Evolutionary conservation across 2,797 vertebrate species (phyloP).

Genomic region (Megalops cyprinoides): DNA sequence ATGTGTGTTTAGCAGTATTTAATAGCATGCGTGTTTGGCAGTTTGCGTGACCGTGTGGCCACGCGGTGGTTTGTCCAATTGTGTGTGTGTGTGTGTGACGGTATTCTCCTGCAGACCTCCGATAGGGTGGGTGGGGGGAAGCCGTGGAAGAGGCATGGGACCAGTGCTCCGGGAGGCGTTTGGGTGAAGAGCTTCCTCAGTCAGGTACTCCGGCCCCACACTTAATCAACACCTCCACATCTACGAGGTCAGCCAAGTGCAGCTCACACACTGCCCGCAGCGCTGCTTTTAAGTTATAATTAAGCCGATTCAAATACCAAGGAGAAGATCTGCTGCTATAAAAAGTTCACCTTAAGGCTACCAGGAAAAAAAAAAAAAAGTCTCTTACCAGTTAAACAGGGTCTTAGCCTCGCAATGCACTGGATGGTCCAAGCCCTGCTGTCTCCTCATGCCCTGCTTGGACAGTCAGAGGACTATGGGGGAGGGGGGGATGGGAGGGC

Average conservation of each 20-base stretch:
- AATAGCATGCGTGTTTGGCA: too few relatives aligned
- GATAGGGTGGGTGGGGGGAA: background rate
- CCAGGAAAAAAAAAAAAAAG: background rate
- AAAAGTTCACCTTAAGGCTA: too few relatives aligned
- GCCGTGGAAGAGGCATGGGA: background rate
- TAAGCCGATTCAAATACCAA: conserved; percentile 7
- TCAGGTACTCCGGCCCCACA: background rate
- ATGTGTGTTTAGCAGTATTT: too few relatives aligned
- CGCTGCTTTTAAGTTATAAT: conserved; percentile 12
- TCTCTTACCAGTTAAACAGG: background rate
- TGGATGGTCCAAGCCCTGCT: background rate
- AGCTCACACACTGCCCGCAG: conserved; percentile 1
- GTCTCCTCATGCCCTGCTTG: too few relatives aligned
- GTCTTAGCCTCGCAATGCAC: background rate
- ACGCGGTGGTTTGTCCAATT: too few relatives aligned
- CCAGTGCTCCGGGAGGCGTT: background rate
- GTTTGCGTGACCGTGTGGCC: too few relatives aligned
- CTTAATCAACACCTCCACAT: conserved; percentile 19
- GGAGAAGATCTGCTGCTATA: background rate
- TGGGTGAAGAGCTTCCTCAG: background rate
- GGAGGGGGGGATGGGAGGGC: too few relatives aligned
- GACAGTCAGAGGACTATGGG: too few relatives aligned
- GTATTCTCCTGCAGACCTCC: too few relatives aligned
- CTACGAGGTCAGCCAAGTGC: background rate
- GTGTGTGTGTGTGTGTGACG: too few relatives aligned